Base-by-base conservation (phyloP, 2,797 vertebrate species). In the Gila robusta region DNA sequence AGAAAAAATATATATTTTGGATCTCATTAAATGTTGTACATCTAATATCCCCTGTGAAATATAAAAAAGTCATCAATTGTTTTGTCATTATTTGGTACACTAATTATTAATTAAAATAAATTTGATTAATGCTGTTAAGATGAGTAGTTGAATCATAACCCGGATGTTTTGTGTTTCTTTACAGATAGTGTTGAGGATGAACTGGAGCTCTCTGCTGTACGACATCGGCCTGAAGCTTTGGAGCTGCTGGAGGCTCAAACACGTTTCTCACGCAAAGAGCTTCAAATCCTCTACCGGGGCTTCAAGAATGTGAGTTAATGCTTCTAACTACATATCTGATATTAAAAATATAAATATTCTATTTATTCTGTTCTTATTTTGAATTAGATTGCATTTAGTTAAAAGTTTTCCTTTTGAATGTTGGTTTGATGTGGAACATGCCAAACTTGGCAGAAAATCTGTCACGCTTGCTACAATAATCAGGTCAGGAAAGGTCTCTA, bases 151-250 rank as follows among this genome's bases (percentile, higher is more conserved):
- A 21, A 32, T 35, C 2, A 0, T 67, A 82, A 44, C 4, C 12
- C n/a, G 21, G 39, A 67, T 37, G n/a, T 47, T 87, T 23, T 83
- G 64, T 52, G 79, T 93, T 87, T 26, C 91, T 92, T 91, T 88
- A 79, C 95, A 99, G 98, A 99, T 94, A 99, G 97, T 88, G 95
- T 99, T 70, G 98, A 99, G 96, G 98, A 99, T 97, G 98, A 99
- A 92, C 95, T 99, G 91, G 98, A 99, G 93, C 96, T 98, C 89
- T 98, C 98, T 23, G 96, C 97, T 0, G 97, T 98, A 84, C 97
- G 98, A 88, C 98, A 99, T 93, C 97, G 98, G 90, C 98, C 98
- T 1, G 98, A 99, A 93, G 97, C 96, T 83, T 94, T 99, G 88
- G 97, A 99, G 87, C 96, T 98, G 84, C 96, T 99, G 86, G 98